These are phyloP conservation scores for Anodontia alba DNA, from an alignment of 2,888 invertebrate genomes.

Conservation along the genomic window DNA sequence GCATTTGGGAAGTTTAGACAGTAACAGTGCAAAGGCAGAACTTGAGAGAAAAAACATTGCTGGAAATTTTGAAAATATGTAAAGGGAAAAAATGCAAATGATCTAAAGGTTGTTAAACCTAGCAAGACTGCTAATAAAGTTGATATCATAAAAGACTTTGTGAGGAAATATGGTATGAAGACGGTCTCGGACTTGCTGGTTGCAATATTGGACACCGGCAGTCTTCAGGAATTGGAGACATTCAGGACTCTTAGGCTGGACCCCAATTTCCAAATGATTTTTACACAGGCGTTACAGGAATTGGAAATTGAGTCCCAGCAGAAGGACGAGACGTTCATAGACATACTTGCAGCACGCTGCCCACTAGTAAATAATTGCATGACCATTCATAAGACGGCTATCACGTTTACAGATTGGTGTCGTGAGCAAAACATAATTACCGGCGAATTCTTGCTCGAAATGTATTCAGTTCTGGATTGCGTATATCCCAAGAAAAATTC, in stretches of 20 bases:
- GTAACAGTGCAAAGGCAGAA: too few species aligned
- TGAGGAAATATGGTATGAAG: not conserved
- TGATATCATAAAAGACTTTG: not conserved
- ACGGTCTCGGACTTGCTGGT: not conserved
- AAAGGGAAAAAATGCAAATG: not conserved
- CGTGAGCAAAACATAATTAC: not conserved
- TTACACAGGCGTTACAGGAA: not conserved
- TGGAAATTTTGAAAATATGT: not conserved
- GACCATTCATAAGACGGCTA: not conserved
- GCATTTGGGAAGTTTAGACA: too few species aligned
- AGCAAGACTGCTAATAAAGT: not conserved
- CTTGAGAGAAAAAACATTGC: too few species aligned
- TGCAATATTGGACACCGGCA: not conserved
- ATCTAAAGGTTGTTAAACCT: not conserved
- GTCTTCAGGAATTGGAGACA: not conserved
- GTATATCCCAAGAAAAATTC: not conserved
- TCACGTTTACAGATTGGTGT: too few species aligned
- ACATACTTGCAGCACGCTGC: not conserved
- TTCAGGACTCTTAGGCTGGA: not conserved
- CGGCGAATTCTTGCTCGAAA: not conserved
- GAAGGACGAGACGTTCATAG: not conserved
- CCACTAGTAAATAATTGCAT: not conserved
- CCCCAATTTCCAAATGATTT: not conserved
- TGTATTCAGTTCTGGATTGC: not conserved
- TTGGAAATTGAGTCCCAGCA: too few species aligned